Evolutionary conservation across 1,140 invertebrate genomes (phyloP), one percentile per base, ranked within the genome.

Genomic region (Piezodorus guildinii): DNA sequence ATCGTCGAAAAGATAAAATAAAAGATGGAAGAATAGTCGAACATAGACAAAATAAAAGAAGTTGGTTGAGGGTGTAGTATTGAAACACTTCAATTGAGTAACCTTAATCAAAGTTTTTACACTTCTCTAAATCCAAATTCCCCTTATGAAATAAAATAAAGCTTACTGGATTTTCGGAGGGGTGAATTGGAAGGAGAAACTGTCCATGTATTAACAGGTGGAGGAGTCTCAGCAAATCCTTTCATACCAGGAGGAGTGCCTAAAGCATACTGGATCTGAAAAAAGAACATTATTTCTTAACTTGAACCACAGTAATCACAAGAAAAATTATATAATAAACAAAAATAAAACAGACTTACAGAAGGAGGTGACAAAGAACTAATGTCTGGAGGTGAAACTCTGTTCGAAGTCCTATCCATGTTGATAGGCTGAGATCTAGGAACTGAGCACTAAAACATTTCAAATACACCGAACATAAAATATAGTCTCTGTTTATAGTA

Each of bases 311-410:
- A 49, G 10, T 21, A 19, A 6, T n/a, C 3, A 49, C 4, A 46
- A 16, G 3, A 46, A 4, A 46, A 46, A 46, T 16, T 5, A 3
- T 4, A 12, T 46, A 49, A 19, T 2, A 49, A 49, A 49, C 3
- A 19, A n/a, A 19, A 19, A 44, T 30, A 66, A 16, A 10, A 56
- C 43, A 58, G 62, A 78, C 79, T 81, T 73, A 87, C 90, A 69
- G 87, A 84, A 59, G 92, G 91, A 65, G 92, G 91, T 60, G 91
- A 94, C 45, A 95, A 80, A 2, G 91, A 94, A 67, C 86, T 88
- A 65, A 94, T 87, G 77, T 91, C 86, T 44, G 82, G 77, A 16
- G 78, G 81, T 72, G 67, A 68, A 51, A 66, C 54, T 73, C 76
- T 81, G 71, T 79, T 78, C 63, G 65, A 39, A 12, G 65, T 63